phyloP scores from a whole-genome alignment of 30 jellyfish, hydroid and myxozoan genomes.

The Aurelia aurita region DNA sequence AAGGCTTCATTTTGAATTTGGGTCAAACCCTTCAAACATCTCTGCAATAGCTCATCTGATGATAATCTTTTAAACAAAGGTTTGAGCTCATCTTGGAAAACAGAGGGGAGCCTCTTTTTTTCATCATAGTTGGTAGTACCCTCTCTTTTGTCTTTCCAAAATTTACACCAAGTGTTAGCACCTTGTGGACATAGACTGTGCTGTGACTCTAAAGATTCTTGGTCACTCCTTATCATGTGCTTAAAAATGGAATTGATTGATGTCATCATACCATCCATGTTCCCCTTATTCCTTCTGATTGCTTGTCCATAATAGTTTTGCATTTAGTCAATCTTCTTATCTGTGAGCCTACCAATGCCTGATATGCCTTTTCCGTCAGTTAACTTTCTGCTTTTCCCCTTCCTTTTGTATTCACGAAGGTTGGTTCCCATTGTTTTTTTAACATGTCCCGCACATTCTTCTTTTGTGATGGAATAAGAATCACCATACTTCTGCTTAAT shows the following conservation, averaged over 20 bases:
- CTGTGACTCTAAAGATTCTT: conserved; percentile 17
- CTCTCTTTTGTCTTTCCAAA: conserved; percentile 29
- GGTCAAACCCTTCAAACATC: conserved; percentile 50
- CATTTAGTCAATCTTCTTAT: no score
- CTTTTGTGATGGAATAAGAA: no score
- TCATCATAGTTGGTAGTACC: background rate
- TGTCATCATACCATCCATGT: conserved; percentile 9
- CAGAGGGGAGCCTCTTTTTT: conserved; percentile 35
- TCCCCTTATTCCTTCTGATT: conserved; percentile 2
- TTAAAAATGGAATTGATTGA: conserved; percentile 3
- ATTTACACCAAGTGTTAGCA: conserved; percentile 30
- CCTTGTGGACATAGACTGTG: conserved; percentile 34
- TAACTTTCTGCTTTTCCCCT: no score
- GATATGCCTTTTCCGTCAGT: no score
- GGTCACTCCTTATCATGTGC: conserved; percentile 15
- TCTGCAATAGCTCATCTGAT: conserved; percentile 8
- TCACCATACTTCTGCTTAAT: no score
- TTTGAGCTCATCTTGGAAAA: background rate
- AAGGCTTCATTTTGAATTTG: conserved; percentile 66
- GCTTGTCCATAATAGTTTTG: background rate
- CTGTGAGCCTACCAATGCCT: no score
- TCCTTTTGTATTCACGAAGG: no score
- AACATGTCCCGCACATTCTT: no score
- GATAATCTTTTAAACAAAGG: conserved; percentile 12
- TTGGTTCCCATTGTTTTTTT: no score